Conservation (phyloP, 2,113 vertebrate species). For the Salvelinus sp. region DNA sequence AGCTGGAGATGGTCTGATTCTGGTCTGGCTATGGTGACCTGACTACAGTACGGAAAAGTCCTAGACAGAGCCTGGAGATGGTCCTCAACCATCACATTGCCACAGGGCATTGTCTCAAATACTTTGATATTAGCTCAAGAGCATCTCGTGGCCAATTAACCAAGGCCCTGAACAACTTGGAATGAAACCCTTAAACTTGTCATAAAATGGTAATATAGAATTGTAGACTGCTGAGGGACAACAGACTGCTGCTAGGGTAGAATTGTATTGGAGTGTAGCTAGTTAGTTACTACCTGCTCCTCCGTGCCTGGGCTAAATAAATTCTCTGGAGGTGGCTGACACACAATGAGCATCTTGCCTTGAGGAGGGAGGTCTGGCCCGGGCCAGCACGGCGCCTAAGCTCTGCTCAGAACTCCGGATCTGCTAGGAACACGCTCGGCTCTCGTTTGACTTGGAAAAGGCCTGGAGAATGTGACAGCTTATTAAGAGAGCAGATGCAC, state of each 20-base stretch:
- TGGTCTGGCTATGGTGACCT: slow-evolving; percentile 11
- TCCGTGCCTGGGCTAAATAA: neutral
- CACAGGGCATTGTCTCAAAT: neutral
- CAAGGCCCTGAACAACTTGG: too few species aligned
- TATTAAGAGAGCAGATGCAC: slow-evolving; percentile 34
- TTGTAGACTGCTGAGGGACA: too few species aligned
- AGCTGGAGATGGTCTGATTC: slow-evolving; percentile 8
- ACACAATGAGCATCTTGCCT: neutral
- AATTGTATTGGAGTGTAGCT: neutral
- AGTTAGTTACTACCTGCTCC: neutral
- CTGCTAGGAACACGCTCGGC: neutral
- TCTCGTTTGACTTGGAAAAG: slow-evolving; percentile 21
- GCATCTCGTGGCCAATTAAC: neutral
- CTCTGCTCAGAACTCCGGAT: neutral
- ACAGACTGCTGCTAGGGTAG: too few species aligned
- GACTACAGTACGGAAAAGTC: slow-evolving; percentile 26
- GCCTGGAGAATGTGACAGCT: slow-evolving; percentile 49
- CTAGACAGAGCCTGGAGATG: slow-evolving; percentile 17
- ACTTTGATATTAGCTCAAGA: neutral
- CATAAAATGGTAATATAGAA: too few species aligned
- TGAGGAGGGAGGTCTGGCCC: slow-evolving; percentile 2
- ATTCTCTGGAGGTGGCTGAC: neutral
- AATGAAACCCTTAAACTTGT: too few species aligned
- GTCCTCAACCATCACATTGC: slow-evolving; percentile 9
- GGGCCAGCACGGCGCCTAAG: neutral